Base-by-base conservation (phyloP, 2,888 invertebrate species). In the Rhagonycha fulva region DNA sequence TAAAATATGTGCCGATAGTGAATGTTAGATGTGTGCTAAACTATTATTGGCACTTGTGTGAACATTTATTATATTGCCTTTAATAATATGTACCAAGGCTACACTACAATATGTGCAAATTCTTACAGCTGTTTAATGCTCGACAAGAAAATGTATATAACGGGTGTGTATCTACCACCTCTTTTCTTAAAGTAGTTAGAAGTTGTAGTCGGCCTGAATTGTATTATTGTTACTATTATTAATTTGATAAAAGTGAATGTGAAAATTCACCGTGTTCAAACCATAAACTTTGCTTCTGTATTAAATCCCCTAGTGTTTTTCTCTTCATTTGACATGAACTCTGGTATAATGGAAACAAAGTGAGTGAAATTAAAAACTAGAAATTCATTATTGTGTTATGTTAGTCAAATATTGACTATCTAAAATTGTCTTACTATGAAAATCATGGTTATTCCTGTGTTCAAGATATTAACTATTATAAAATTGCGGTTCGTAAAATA, bases 401-500 rank as follows among this genome's bases (percentile, higher is more conserved):
- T 77, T 76, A 72, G 67, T 77, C 69, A 32, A 75, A 71, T 63
- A 73, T 67, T 73, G 75, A 68, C 75, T 19, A 72, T 75, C 66
- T 69, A 74, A 66, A 76, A 76, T 74, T 69, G 74, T 70, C 76
- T 76, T 69, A 23, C 67, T 47, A 76, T 67, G 72, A 69, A 70
- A 76, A 71, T 75, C 76, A 62, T 77, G 71, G 73, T 78, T 76
- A 71, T 76, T 78, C 75, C 62, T 78, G 74, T 74, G 72, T 78
- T 78, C 69, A 67, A 74, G 76, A 78, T 76, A 76, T 72, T 77
- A 62, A 75, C 77, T 68, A 78, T 74, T 77, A 76, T 76, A 70
- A 76, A 75, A 76, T 72, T 83, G 83, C 83, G 80, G 80, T 83
- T 84, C 83, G 83, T 80, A 82, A 84, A 84, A 83, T 86, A 85